Percentiles rank a stretch among this genome's conserved stretches.
Conservation (phyloP, 1,140 invertebrate genomes). For the Apis florea region DNA sequence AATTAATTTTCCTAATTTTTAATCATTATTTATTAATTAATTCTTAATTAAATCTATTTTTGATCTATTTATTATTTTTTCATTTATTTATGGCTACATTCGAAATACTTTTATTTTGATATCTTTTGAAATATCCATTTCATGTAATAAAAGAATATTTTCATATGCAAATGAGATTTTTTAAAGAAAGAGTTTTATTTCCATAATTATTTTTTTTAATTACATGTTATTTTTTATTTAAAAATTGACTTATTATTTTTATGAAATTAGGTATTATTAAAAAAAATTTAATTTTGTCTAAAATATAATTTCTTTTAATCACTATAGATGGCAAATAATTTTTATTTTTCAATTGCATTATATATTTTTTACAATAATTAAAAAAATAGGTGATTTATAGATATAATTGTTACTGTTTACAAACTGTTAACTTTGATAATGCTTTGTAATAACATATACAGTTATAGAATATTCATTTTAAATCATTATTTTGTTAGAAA, state of each 20-base stretch:
- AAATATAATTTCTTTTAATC: not conserved
- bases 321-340: not conserved
- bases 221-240: not conserved
- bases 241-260: not conserved
- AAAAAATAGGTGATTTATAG: slow-evolving; percentile 79
- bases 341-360: slow-evolving; percentile 29
- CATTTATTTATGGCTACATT: not conserved
- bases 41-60: not conserved
- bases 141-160: too few relatives aligned
- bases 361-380: slow-evolving; percentile 73
- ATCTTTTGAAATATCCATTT: not conserved
- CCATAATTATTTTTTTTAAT: not conserved
- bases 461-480: slow-evolving; percentile 4
- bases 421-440: slow-evolving; percentile 32
- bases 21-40: not conserved
- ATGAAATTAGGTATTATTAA: not conserved
- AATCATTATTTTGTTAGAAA: slow-evolving; percentile 8
- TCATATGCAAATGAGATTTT: too few relatives aligned
- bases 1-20: too few relatives aligned
- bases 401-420: slow-evolving; percentile 73
- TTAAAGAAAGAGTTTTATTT: too few relatives aligned
- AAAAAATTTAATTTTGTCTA: not conserved
- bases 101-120: not conserved
- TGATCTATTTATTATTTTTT: not conserved
- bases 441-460: slow-evolving; percentile 10